Base-by-base conservation (phyloP, 2,797 vertebrate genomes). In the Phrynocephalus guinanensis region DNA sequence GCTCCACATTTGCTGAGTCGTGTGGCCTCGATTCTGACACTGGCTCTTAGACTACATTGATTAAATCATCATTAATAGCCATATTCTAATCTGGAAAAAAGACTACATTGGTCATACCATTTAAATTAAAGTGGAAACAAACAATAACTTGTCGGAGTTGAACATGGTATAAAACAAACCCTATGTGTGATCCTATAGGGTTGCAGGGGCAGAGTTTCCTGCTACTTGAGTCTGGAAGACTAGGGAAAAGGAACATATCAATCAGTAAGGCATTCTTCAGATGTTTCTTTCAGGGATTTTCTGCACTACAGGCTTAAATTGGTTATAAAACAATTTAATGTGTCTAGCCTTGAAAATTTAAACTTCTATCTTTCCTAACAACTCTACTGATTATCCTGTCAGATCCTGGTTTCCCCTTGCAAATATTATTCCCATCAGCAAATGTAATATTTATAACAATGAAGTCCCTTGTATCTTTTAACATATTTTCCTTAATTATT, bases 351-450 rank as follows among this genome's bases (percentile, higher is more conserved):
- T 1, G 5, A 76, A 38, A 72, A 9, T 85, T 82, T 87, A 79
- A 90, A 79, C 15, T 5, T 63, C 2, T 85, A 33, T 63, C 38
- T 30, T 73, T 81, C 48, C 48, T 81, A 87, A 89, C 56, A 26
- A 87, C 78, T 81, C 30, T 89, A 86, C 63, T 77, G 79, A 56
- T 84, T 84, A 26, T 85, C 70, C 86, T 82, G 72, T 44, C 60
- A 87, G 56, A 50, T 75, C 60, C 67, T 9, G 30, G 30, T 75
- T 22, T 72, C 71, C 33, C 20, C 70, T 26, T 38, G 38, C 56
- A 48, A 44, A 1, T 30, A 44, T 81, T 76, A 83, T 77, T 89
- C 77, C 81, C 33, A 30, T 33, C 71, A 38, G 38, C 30, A 7
- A 22, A 81, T 71, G 67, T 82, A 82, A 85, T 85, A 56, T 85